Conservation (phyloP, 64 coral and sea anemone genomes). For the Exaiptasia diaphana region DNA sequence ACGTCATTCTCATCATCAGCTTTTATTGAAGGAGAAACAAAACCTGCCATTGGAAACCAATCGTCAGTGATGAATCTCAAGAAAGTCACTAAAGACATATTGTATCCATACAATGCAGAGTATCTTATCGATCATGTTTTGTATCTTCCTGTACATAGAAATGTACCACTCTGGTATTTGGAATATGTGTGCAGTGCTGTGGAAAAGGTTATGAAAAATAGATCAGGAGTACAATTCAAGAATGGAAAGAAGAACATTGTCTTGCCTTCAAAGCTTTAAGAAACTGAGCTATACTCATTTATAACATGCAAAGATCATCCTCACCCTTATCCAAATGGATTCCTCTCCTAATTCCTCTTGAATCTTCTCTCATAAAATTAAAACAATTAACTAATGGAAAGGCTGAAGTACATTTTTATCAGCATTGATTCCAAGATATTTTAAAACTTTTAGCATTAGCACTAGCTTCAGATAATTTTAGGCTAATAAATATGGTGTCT, state of each 20-base stretch:
- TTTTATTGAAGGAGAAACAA: neutral
- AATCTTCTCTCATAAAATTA: no score
- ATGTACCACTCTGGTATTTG: slow-evolving; percentile 40
- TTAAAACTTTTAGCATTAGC: no score
- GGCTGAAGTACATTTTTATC: no score
- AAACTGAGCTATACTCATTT: no score
- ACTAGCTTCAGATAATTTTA: no score
- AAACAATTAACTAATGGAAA: no score
- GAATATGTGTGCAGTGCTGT: slow-evolving; percentile 48
- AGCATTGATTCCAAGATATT: no score
- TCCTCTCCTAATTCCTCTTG: no score
- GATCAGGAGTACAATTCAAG: slow-evolving; percentile 31
- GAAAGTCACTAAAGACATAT: slow-evolving; percentile 24
- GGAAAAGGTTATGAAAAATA: slow-evolving; percentile 59
- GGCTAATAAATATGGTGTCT: no score
- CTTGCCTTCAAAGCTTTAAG: slow-evolving; percentile 15
- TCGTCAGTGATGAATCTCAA: neutral
- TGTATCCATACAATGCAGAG: slow-evolving; percentile 65
- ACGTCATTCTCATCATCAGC: neutral
- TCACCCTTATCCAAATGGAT: no score
- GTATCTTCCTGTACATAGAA: slow-evolving; percentile 61
- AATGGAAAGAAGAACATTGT: slow-evolving; percentile 5
- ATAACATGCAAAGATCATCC: no score
- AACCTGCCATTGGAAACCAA: neutral
- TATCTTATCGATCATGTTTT: slow-evolving; percentile 61